These are phyloP conservation scores for Poicephalus gulielmi DNA, from an alignment of 2,113 vertebrate species.

Conservation along the genomic window DNA sequence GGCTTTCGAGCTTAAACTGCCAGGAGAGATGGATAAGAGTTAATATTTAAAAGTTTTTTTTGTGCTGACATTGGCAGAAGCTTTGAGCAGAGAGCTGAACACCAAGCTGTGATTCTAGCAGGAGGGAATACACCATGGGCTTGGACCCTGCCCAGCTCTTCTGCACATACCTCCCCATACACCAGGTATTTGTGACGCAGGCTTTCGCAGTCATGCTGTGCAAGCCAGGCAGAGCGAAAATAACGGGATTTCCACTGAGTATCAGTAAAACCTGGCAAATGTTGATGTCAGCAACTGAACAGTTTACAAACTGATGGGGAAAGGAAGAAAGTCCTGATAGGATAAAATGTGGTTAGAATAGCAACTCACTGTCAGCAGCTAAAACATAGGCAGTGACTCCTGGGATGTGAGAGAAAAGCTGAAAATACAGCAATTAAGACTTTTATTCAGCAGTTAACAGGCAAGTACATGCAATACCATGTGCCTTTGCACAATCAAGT, in stretches of 20 bases:
- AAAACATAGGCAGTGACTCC: neutral
- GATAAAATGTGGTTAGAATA: neutral
- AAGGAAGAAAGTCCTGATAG: neutral
- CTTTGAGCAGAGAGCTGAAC: neutral
- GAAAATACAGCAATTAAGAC: slow-evolving; percentile 20
- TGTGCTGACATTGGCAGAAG: neutral
- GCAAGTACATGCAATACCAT: neutral
- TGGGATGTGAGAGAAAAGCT: neutral
- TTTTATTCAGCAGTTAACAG: slow-evolving; percentile 1
- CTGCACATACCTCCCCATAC: fast-evolving
- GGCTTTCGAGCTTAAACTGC: neutral
- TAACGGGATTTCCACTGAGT: neutral
- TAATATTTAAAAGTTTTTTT: neutral
- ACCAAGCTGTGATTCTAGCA: neutral
- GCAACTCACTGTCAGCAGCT: neutral
- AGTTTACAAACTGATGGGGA: neutral
- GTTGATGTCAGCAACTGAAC: neutral
- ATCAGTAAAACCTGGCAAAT: neutral
- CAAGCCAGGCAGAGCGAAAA: neutral
- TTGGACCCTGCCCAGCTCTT: neutral
- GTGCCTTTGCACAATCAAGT: neutral
- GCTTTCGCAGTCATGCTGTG: fast-evolving
- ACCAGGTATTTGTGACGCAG: neutral
- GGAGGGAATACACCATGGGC: neutral
- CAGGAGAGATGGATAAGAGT: neutral